These are phyloP conservation scores for Bombus confusus DNA, from an alignment of 1,140 invertebrate genomes.

Conservation along the genomic window DNA sequence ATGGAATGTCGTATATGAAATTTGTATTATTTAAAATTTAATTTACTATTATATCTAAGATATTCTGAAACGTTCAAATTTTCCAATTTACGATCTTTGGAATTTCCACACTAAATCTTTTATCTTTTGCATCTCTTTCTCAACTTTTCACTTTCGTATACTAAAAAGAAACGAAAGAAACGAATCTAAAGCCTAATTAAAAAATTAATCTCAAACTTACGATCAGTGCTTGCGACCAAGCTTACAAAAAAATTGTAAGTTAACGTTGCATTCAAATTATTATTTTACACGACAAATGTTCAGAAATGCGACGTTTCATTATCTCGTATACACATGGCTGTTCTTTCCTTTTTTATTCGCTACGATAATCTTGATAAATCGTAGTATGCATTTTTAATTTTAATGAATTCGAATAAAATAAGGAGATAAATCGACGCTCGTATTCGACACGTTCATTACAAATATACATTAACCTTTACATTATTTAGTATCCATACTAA, in stretches of 20 bases:
- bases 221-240: not conserved
- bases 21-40: not conserved
- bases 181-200: not conserved
- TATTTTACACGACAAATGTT: not conserved
- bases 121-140: no score
- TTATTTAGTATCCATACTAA: constrained; percentile 30
- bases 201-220: not conserved
- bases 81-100: not conserved
- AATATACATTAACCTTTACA: constrained; percentile 21
- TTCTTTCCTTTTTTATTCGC: not conserved
- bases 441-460: constrained; percentile 7
- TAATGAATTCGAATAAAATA: not conserved
- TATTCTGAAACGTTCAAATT: not conserved
- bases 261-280: not conserved
- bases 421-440: constrained; percentile 15
- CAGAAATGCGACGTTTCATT: not conserved
- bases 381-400: not conserved
- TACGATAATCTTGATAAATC: not conserved
- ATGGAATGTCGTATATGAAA: not conserved
- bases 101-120: not conserved
- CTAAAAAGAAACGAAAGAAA: not conserved
- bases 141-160: no score
- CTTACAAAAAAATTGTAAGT: not conserved
- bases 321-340: not conserved
- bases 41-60: not conserved